Conservation (phyloP, 2,888 invertebrate genomes). For the Rhingia rostrata region DNA sequence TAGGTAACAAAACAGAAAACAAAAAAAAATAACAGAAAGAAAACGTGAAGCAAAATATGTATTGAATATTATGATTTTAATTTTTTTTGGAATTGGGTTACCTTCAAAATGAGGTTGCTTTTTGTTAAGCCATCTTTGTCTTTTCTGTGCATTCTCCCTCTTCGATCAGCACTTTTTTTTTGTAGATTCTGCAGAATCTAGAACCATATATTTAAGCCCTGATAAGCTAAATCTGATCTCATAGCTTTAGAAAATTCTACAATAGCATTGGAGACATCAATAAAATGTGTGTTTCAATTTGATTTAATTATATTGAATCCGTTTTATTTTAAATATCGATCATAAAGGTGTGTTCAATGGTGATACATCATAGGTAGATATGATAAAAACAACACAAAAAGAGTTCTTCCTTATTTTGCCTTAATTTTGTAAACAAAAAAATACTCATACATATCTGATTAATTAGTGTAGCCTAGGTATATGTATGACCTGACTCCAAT, state of each 20-base stretch:
- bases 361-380: slow-evolving; percentile 36
- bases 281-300: slow-evolving; percentile 69
- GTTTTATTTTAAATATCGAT: slow-evolving; percentile 31
- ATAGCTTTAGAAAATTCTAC: slow-evolving; percentile 75
- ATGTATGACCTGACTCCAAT: slow-evolving; percentile 21
- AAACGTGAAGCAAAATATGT: slow-evolving; percentile 72
- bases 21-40: slow-evolving; percentile 47
- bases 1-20: slow-evolving; percentile 76
- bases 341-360: slow-evolving; percentile 43
- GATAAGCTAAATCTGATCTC: slow-evolving; percentile 80
- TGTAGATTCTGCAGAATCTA: slow-evolving; percentile 99
- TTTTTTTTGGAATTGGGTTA: slow-evolving; percentile 84
- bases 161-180: slow-evolving; percentile 99
- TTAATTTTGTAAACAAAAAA: slow-evolving; percentile 8
- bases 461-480: slow-evolving; percentile 9
- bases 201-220: slow-evolving; percentile 86
- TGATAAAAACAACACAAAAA: slow-evolving; percentile 46
- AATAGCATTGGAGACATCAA: slow-evolving; percentile 75
- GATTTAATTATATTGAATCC: slow-evolving; percentile 55
- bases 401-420: slow-evolving; percentile 1
- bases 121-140: slow-evolving; percentile 96
- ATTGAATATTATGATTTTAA: slow-evolving; percentile 67
- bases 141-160: slow-evolving; percentile 98
- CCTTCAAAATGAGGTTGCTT: slow-evolving; percentile 99
- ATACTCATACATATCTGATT: slow-evolving; percentile 65